These are phyloP conservation scores for Momotus momota DNA, from an alignment of 2,797 vertebrate species.

Conservation along the genomic window DNA sequence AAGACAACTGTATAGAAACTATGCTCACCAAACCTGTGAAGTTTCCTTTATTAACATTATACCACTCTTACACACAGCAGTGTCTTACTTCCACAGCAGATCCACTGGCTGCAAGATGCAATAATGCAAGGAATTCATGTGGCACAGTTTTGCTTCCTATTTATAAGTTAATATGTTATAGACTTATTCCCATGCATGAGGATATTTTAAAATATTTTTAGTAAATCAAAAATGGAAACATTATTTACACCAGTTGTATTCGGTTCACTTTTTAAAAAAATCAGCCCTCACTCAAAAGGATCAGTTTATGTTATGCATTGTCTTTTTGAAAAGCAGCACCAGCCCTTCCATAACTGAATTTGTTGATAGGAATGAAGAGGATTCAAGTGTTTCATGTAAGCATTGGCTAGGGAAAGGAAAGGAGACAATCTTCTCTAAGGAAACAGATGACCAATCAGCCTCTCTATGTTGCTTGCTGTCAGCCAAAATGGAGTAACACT, in stretches of 20 bases:
- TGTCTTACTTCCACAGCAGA: neutral
- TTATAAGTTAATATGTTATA: neutral
- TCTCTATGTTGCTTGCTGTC: neutral
- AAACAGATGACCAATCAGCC: neutral
- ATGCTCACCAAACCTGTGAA: neutral
- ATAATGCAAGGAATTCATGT: neutral
- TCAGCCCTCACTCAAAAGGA: neutral
- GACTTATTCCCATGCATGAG: neutral
- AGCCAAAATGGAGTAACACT: constrained; percentile 54
- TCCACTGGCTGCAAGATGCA: neutral
- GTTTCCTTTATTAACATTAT: neutral
- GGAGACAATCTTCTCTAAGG: neutral
- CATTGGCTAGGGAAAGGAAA: neutral
- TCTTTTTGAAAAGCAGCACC: neutral
- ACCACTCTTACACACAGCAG: neutral
- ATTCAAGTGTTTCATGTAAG: neutral
- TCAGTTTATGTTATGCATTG: neutral
- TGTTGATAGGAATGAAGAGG: neutral
- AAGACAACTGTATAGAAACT: neutral
- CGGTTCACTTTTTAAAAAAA: neutral
- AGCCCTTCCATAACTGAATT: neutral
- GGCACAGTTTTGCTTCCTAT: neutral
- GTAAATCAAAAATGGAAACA: neutral
- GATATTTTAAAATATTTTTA: neutral
- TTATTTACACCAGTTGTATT: neutral